Conservation (phyloP, 1,140 invertebrate genomes). For the Diorhabda carinulata region DNA sequence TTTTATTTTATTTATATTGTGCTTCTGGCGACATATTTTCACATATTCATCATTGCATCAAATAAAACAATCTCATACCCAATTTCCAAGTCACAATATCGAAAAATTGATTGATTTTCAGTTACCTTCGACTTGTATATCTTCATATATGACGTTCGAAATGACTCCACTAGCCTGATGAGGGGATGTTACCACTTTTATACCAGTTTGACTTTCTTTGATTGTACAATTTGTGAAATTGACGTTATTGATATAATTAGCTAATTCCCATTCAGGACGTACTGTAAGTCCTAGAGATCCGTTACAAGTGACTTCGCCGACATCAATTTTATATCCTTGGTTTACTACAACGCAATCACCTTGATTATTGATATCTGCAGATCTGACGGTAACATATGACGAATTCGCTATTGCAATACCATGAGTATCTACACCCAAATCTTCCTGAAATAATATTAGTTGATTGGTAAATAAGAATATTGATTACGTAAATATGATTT, state of each 20-base stretch:
- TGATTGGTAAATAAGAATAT: too few species aligned
- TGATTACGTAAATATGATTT: too few species aligned
- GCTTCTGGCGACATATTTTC: too few species aligned
- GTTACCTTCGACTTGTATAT: neutral
- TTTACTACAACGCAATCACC: neutral
- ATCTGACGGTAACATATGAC: neutral
- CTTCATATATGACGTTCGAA: neutral
- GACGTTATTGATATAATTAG: neutral
- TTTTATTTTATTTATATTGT: too few species aligned
- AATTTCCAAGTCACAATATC: too few species aligned
- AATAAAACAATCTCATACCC: too few species aligned
- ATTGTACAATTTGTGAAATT: neutral
- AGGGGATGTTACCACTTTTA: neutral
- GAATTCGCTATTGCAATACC: neutral
- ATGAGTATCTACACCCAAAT: neutral
- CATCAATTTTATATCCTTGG: neutral
- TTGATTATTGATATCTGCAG: neutral
- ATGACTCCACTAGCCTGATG: neutral
- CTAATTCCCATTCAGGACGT: neutral
- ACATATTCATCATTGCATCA: too few species aligned
- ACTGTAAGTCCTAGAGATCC: neutral
- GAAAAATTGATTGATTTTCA: too few species aligned
- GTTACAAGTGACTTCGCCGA: neutral
- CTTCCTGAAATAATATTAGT: neutral
- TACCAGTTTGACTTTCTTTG: neutral